These are phyloP conservation scores for Chrosomus eos DNA, from an alignment of 2,797 vertebrate species.

Conservation along the genomic window DNA sequence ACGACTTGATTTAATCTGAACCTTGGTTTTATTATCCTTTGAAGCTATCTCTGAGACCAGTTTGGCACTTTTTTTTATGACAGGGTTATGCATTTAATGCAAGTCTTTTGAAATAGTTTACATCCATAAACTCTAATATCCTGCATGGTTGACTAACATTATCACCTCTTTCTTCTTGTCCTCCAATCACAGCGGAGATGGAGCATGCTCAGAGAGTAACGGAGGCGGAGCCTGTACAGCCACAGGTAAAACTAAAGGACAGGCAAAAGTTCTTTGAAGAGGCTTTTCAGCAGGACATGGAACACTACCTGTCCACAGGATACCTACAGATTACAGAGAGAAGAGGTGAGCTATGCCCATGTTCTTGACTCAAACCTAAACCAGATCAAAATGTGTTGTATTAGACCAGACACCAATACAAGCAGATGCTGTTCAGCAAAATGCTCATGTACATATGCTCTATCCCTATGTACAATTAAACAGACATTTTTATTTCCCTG, in stretches of 20 bases:
- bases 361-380: neutral
- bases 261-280: conserved; percentile 98
- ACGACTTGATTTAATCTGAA: no score
- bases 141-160: no score
- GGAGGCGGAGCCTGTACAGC: conserved; percentile 84
- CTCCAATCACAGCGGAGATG: conserved; percentile 82
- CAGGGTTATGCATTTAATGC: neutral
- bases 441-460: neutral
- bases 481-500: neutral
- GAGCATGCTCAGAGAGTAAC: conserved; percentile 87
- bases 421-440: neutral
- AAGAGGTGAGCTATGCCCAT: conserved; percentile 81
- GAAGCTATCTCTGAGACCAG: neutral
- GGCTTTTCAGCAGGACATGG: conserved; percentile 98
- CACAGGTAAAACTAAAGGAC: conserved; percentile 92
- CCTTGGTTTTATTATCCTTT: neutral
- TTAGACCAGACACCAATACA: neutral
- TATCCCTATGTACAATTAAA: neutral
- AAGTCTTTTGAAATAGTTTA: neutral
- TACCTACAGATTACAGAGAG: conserved; percentile 94
- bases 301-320: conserved; percentile 94
- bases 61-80: neutral
- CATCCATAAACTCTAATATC: neutral
- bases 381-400: neutral
- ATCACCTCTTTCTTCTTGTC: neutral